phyloP scores from a whole-genome alignment of 92 coral and sea anemone species.

The Epizoanthus stellaris region DNA sequence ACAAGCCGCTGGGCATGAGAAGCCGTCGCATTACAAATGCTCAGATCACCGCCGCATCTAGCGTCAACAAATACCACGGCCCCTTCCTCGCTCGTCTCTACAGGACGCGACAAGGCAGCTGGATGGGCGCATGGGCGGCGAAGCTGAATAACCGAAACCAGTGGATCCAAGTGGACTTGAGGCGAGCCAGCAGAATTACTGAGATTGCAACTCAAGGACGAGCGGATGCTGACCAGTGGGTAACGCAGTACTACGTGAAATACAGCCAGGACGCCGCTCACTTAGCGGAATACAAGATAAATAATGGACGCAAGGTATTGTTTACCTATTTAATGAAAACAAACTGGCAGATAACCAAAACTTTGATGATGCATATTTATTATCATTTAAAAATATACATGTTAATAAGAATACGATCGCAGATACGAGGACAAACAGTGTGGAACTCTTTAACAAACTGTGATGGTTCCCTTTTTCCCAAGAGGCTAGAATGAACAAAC shows the following conservation, averaged over 20 bases:
- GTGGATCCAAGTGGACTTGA: slow-evolving; percentile 39
- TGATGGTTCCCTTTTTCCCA: too few relatives aligned
- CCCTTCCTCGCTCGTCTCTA: slow-evolving; percentile 27
- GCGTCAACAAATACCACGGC: slow-evolving; percentile 12
- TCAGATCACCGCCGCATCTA: slow-evolving; percentile 35
- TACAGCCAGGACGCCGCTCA: slow-evolving; percentile 38
- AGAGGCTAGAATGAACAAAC: too few relatives aligned
- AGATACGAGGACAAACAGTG: too few relatives aligned
- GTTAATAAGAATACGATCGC: too few relatives aligned
- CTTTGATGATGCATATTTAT: too few relatives aligned
- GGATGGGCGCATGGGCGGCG: slow-evolving; percentile 39
- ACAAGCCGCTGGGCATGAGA: slow-evolving; percentile 34
- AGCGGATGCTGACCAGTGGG: slow-evolving; percentile 45
- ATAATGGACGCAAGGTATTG: slow-evolving; percentile 26
- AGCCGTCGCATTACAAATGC: slow-evolving; percentile 34
- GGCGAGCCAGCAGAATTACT: slow-evolving; percentile 11
- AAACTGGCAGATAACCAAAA: too few relatives aligned
- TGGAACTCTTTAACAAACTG: too few relatives aligned
- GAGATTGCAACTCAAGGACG: slow-evolving; percentile 50
- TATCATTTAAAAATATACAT: too few relatives aligned
- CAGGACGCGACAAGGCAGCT: slow-evolving; percentile 23
- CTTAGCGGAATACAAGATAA: slow-evolving; percentile 41
- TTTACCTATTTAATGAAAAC: too few relatives aligned
- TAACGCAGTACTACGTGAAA: slow-evolving; percentile 33
- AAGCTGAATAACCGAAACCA: slow-evolving; percentile 33